Conservation (phyloP, 1,140 invertebrate species). For the Zaprionus capensis region DNA sequence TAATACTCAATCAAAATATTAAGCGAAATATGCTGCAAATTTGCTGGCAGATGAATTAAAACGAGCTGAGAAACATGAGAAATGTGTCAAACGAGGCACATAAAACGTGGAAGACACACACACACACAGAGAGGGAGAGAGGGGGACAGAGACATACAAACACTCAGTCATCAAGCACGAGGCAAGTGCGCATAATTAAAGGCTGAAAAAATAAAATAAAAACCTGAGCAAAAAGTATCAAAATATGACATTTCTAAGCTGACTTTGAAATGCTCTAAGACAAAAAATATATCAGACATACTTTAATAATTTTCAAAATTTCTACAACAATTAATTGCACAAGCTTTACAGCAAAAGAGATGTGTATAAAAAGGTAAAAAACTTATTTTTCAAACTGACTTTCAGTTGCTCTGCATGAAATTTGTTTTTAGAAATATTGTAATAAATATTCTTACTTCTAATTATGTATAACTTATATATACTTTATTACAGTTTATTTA, state of each 20-base stretch:
- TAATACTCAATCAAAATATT: constrained; percentile 16
- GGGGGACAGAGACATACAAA: constrained; percentile 8
- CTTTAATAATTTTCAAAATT: too few species aligned
- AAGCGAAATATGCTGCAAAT: constrained; percentile 14
- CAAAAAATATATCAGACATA: background rate
- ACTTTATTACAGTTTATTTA: too few species aligned
- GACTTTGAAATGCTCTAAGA: background rate
- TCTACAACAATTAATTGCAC: too few species aligned
- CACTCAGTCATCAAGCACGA: constrained; percentile 7
- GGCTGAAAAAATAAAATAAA: constrained; percentile 38
- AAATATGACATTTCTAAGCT: background rate
- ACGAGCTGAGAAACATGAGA: constrained; percentile 18
- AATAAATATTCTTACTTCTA: too few species aligned
- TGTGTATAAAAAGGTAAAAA: too few species aligned
- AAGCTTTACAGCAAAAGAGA: too few species aligned
- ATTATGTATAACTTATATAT: too few species aligned
- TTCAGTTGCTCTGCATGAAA: too few species aligned
- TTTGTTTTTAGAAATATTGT: too few species aligned
- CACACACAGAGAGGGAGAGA: constrained; percentile 12
- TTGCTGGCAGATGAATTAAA: constrained; percentile 29
- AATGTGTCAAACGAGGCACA: constrained; percentile 40
- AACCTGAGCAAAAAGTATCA: constrained; percentile 11
- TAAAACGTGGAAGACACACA: constrained; percentile 30
- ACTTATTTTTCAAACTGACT: too few species aligned
- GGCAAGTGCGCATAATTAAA: constrained; percentile 62